Evolutionary conservation across 2,113 vertebrate genomes (phyloP).

Genomic region (Rhadina sibilatrix): DNA sequence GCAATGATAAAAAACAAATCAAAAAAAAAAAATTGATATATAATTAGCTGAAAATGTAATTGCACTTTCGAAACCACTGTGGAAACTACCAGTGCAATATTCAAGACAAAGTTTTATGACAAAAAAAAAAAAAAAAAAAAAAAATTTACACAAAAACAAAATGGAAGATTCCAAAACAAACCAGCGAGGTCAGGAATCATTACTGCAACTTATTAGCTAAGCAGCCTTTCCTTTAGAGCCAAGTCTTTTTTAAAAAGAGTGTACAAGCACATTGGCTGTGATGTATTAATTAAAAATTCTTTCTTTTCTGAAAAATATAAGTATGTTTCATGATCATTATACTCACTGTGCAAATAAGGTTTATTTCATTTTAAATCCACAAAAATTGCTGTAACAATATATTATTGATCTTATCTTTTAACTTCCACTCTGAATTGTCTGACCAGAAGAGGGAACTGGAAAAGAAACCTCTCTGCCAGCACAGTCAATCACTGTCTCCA

Average conservation of each 20-base stretch:
- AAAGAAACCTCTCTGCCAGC: background rate
- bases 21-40: background rate
- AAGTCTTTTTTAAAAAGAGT: background rate
- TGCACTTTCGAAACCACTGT: background rate
- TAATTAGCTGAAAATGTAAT: background rate
- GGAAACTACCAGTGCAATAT: background rate
- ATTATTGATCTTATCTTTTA: background rate
- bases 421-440: background rate
- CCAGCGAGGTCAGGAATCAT: background rate
- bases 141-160: background rate
- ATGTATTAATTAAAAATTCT: background rate
- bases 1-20: background rate
- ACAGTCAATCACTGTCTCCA: background rate
- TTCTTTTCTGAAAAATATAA: background rate
- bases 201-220: background rate
- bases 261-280: background rate
- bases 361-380: background rate
- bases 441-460: background rate
- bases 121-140: background rate
- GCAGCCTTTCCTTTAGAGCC: background rate
- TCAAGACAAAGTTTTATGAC: background rate
- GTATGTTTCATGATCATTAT: background rate
- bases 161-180: background rate
- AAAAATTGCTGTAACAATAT: fast-evolving
- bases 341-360: background rate